phyloP scores from a whole-genome alignment of 2,113 vertebrate genomes.

The Cranoglanis bouderius region DNA sequence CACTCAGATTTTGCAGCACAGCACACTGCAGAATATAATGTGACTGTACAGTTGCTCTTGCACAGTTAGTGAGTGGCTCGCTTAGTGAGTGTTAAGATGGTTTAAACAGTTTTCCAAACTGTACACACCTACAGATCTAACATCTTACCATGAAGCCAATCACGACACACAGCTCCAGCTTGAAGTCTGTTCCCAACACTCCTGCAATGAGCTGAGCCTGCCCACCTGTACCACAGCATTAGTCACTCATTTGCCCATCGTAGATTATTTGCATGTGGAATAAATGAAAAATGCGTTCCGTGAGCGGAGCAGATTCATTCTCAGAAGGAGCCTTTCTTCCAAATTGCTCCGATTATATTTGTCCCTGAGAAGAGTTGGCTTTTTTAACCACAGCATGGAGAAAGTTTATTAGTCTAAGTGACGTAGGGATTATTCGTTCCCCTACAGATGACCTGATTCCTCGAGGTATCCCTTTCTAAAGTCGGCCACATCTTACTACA shows the following conservation, averaged over 20 bases:
- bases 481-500: neutral
- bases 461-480: neutral
- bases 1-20: neutral
- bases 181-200: neutral
- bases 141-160: neutral
- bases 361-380: neutral
- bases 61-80: neutral
- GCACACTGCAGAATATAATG: neutral
- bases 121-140: neutral
- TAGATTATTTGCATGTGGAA: slow-evolving; percentile 17
- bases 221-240: neutral
- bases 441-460: neutral
- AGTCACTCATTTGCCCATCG: slow-evolving; percentile 12
- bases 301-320: neutral
- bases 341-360: neutral
- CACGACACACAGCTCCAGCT: neutral
- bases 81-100: neutral
- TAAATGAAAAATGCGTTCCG: slow-evolving; percentile 37
- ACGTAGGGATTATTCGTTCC: neutral
- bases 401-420: neutral
- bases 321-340: neutral
- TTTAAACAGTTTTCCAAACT: neutral
- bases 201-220: neutral
- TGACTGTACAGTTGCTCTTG: neutral
- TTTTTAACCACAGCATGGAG: neutral